phyloP scores from a whole-genome alignment of 2,113 vertebrate genomes.

The Zootoca vivipara region DNA sequence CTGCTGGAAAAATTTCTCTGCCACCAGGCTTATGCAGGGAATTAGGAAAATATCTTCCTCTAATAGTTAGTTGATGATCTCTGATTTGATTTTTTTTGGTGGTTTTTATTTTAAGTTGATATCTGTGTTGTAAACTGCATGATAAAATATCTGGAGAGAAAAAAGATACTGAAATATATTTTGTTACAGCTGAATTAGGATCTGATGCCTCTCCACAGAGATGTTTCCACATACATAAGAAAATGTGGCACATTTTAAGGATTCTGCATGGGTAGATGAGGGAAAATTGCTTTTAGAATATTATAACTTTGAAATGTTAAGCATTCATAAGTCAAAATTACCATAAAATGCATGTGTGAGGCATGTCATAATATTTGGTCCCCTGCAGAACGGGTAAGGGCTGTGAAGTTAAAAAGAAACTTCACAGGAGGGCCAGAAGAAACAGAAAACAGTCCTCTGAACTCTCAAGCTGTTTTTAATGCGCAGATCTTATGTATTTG shows the following conservation, averaged over 20 bases:
- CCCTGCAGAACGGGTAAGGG: not conserved
- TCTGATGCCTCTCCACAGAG: not conserved
- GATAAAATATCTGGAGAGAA: not conserved
- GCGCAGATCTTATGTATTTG: not conserved
- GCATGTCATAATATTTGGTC: not conserved
- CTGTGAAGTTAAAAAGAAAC: not conserved
- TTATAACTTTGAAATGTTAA: constrained; percentile 1
- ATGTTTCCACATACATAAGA: not conserved
- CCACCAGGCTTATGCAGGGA: too few species aligned
- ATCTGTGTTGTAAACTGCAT: not conserved
- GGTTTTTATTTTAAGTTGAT: too few species aligned
- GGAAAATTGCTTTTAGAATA: not conserved
- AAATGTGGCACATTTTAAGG: not conserved
- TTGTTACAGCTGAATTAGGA: not conserved
- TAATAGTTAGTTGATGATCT: too few species aligned
- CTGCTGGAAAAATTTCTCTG: too few species aligned
- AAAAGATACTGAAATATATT: not conserved
- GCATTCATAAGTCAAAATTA: not conserved
- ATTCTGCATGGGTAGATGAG: not conserved
- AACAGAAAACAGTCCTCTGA: not conserved
- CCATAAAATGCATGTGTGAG: not conserved
- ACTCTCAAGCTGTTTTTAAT: not conserved
- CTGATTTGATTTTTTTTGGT: too few species aligned
- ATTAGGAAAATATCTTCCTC: too few species aligned
- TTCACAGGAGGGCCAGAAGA: not conserved